Percentiles rank a stretch among this genome's conserved stretches.
phyloP scores from a whole-genome alignment of 2,113 vertebrate genomes.

The Thryonomys swinderianus region DNA sequence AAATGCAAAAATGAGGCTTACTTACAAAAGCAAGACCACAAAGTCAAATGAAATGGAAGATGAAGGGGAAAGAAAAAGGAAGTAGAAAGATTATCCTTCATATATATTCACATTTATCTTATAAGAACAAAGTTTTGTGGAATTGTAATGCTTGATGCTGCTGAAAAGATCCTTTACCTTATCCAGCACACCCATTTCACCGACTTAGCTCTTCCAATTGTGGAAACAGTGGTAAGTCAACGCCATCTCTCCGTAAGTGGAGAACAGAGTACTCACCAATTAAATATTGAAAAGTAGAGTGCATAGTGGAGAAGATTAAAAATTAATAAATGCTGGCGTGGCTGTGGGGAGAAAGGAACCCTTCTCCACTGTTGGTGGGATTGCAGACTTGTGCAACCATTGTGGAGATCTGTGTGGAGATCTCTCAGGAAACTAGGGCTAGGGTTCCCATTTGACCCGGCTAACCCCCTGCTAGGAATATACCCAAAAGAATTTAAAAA shows the following conservation, averaged over 20 bases:
- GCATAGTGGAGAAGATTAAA: neutral
- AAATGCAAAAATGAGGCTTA: neutral
- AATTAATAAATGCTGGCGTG: no score
- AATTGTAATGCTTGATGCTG: neutral
- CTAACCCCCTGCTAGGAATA: no score
- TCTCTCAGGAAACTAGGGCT: no score
- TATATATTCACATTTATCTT: neutral
- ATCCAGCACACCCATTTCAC: neutral
- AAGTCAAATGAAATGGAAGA: neutral
- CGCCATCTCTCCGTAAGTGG: neutral
- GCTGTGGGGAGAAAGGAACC: no score
- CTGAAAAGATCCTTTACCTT: neutral
- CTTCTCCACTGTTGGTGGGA: no score
- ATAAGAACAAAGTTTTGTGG: neutral
- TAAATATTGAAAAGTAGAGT: neutral
- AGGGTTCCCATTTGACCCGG: no score
- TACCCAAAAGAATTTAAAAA: no score
- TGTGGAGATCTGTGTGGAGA: no score
- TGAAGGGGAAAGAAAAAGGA: neutral
- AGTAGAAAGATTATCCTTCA: rapidly evolving
- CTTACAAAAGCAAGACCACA: neutral
- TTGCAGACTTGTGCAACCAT: no score
- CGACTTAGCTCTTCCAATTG: neutral
- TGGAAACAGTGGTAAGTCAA: neutral
- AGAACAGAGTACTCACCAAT: neutral